Conservation (phyloP, 2,797 vertebrate species). For the Chelidonichthys spinosus region DNA sequence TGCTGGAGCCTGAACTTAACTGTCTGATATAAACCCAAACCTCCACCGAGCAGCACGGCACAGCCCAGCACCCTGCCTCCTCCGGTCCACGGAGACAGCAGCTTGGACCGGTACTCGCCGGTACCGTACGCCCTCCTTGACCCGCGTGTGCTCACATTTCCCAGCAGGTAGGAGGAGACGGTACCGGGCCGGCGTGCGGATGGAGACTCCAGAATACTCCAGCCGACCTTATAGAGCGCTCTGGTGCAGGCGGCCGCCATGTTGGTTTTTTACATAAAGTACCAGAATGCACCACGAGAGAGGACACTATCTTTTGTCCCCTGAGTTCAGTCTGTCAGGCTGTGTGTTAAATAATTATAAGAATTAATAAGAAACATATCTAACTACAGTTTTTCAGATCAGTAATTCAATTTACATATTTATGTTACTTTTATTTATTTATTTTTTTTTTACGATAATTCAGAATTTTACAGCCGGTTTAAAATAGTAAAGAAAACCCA, state of each 20-base stretch:
- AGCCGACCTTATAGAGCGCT: slow-evolving; percentile 76
- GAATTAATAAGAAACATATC: too few species aligned
- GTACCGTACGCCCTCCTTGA: slow-evolving; percentile 59
- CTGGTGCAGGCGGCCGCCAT: slow-evolving; percentile 81
- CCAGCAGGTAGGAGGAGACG: slow-evolving; percentile 23
- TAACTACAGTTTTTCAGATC: too few species aligned
- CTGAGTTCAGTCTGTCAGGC: slow-evolving; percentile 7
- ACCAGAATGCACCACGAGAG: slow-evolving; percentile 67
- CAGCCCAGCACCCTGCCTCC: slow-evolving; percentile 72
- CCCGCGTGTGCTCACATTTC: slow-evolving; percentile 26
- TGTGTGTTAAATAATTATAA: too few species aligned
- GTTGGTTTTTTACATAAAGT: slow-evolving; percentile 75
- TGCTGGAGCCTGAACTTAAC: slow-evolving; percentile 65
- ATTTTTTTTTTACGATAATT: too few species aligned
- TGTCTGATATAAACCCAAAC: slow-evolving; percentile 81
- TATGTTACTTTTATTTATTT: too few species aligned
- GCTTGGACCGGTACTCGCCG: slow-evolving; percentile 47
- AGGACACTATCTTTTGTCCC: too few species aligned
- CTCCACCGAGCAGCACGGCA: slow-evolving; percentile 82
- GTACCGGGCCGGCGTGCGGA: slow-evolving; percentile 45
- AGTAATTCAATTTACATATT: too few species aligned
- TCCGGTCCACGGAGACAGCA: slow-evolving; percentile 29
- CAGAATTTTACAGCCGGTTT: background rate
- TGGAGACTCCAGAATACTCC: slow-evolving; percentile 53
- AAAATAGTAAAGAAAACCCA: background rate